Percentiles rank a stretch among this genome's conserved stretches.
phyloP scores from a whole-genome alignment of 1,140 invertebrate genomes.

The Rhagoletis zephyria region DNA sequence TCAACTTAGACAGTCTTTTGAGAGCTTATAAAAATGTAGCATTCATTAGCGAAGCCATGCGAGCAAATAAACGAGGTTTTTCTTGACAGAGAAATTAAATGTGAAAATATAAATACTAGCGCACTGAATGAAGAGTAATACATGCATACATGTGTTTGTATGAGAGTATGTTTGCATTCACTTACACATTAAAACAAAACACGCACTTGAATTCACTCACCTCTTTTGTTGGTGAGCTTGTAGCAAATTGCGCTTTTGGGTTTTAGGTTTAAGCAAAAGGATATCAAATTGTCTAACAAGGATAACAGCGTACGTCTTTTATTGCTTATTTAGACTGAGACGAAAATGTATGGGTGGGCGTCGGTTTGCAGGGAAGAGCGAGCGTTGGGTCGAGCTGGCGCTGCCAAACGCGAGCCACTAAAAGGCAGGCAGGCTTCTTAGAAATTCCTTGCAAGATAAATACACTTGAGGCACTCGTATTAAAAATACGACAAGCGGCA shows the following conservation, averaged over 20 bases:
- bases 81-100: background rate
- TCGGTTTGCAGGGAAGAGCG: slow-evolving; percentile 19
- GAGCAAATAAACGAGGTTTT: background rate
- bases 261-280: slow-evolving; percentile 21
- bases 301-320: slow-evolving; percentile 60
- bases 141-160: background rate
- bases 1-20: slow-evolving; percentile 3
- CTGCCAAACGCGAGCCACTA: slow-evolving; percentile 26
- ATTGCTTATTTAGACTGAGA: slow-evolving; percentile 63
- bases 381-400: background rate
- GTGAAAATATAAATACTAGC: background rate
- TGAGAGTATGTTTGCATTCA: too few species aligned
- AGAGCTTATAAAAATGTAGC: background rate
- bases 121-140: slow-evolving; percentile 57
- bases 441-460: slow-evolving; percentile 63
- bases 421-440: slow-evolving; percentile 19
- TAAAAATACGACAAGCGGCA: slow-evolving; percentile 64
- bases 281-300: slow-evolving; percentile 67
- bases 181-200: too few species aligned
- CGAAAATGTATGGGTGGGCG: background rate
- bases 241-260: slow-evolving; percentile 40
- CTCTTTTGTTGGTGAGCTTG: background rate
- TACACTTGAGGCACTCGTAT: slow-evolving; percentile 67
- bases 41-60: slow-evolving; percentile 40
- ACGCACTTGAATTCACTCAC: background rate